Base-by-base conservation (phyloP, 2,888 invertebrate species). In the Campoplex capitator region DNA sequence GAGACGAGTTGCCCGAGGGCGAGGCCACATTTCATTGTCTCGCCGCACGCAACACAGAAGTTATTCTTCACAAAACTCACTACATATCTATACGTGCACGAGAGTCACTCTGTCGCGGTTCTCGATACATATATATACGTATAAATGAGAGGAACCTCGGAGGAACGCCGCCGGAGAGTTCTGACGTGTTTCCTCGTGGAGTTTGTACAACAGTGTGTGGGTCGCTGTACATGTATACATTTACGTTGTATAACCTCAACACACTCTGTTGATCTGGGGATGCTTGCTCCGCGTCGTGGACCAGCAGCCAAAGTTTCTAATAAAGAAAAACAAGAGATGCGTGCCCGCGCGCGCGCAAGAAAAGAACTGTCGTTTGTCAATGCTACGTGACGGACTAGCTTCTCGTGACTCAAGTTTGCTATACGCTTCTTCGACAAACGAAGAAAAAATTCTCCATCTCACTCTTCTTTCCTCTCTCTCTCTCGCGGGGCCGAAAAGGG, bases 281-380 rank as follows among this genome's bases (percentile, higher is more conserved):
- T 62, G 76, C 48, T 51, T 13, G 54, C 82, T 58, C 42, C 70
- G 58, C 70, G 58, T 70, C 78, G 28, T 38, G 70, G 75, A 83
- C 83, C 84, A 70, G 35, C 83, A 70, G 35, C 83, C 51, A 88
- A 88, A 89, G 71, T 87, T 88, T 86, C 75, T 88, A 88, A 89
- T 89, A 87, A 88, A 85, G 87, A 87, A 87, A 87, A 84, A 84
- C 84, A 84, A 85, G 81, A 78, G 80, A 67, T 23, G 74, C 28
- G 70, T 42, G 6, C 73, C 11, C 23, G 74, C 13, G 38, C 38
- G 38, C 38, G 70, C 77, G 73, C 32, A 79, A 68, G 81, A 65
- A 86, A 84, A 88, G 83, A 89, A 89, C 73, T 84, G 88, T 71
- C 89, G 84, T 89, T 89, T 89, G 89, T 89, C 89, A 88, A 85